These are phyloP conservation scores for Heterodera filipjevi DNA, from an alignment of 2,888 invertebrate genomes.

Conservation along the genomic window DNA sequence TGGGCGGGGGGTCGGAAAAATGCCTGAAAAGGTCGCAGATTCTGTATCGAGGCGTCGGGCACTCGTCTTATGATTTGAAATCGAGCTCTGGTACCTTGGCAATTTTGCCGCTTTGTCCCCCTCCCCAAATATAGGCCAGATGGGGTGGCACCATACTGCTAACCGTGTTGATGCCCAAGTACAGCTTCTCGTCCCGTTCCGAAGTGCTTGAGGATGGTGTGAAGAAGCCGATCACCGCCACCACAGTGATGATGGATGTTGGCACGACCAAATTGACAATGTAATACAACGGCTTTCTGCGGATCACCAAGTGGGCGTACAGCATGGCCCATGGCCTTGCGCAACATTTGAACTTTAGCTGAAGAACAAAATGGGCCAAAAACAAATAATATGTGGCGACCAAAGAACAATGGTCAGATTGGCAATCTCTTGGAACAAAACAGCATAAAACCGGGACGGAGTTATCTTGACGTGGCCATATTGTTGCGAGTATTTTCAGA, in stretches of 20 bases:
- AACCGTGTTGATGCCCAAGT: constrained; percentile 51
- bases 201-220: constrained; percentile 61
- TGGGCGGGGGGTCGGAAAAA: too few species aligned
- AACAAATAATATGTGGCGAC: too few species aligned
- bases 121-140: too few species aligned
- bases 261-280: constrained; percentile 55
- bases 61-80: too few species aligned
- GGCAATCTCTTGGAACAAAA: too few species aligned
- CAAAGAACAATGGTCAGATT: too few species aligned
- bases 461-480: too few species aligned
- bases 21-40: too few species aligned
- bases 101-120: not conserved
- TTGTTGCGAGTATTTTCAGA: too few species aligned
- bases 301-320: constrained; percentile 61
- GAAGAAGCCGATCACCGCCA: constrained; percentile 64
- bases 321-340: constrained; percentile 62
- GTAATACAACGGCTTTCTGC: constrained; percentile 61
- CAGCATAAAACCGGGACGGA: too few species aligned
- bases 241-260: constrained; percentile 61
- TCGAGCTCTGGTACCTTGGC: not conserved
- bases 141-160: not conserved
- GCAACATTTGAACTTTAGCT: constrained; percentile 59
- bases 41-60: too few species aligned
- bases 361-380: not conserved
- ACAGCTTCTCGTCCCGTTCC: constrained; percentile 62